A percentile compares a stretch with the other conserved stretches of the same genome.
phyloP scores from a whole-genome alignment of 2,113 vertebrate genomes.

The Mellivora capensis region DNA sequence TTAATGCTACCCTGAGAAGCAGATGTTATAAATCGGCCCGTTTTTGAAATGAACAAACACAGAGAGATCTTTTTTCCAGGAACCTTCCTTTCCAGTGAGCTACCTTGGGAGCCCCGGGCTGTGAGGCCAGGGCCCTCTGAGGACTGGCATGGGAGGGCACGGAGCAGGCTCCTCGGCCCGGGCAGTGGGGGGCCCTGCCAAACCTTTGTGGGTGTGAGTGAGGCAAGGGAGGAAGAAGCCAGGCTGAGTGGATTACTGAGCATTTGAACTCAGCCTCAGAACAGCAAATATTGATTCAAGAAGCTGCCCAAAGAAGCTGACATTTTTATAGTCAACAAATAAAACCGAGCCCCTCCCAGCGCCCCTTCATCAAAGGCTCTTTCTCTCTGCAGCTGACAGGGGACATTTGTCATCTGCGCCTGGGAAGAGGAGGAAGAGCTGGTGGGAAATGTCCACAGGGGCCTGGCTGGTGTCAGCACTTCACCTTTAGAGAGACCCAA shows the following conservation, averaged over 20 bases:
- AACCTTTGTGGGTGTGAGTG: conserved; percentile 8
- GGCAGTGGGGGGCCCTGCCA: background rate
- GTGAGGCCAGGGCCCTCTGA: background rate
- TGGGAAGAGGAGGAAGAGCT: conserved; percentile 11
- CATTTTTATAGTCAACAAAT: conserved; percentile 78
- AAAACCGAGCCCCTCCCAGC: conserved; percentile 12
- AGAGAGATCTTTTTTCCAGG: background rate
- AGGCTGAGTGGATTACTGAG: conserved; percentile 42
- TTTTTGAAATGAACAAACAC: background rate
- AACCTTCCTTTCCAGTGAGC: background rate
- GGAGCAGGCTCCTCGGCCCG: background rate
- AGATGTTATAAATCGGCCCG: background rate
- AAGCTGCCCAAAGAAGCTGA: conserved; percentile 70
- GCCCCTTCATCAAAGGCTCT: conserved; percentile 29
- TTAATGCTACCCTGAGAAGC: fast-evolving
- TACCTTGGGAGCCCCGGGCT: background rate
- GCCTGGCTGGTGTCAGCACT: background rate
- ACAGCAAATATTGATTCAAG: conserved; percentile 80
- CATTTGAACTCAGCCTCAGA: conserved; percentile 70
- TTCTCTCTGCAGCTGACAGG: background rate
- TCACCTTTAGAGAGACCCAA: background rate
- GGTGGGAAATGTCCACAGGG: conserved; percentile 54
- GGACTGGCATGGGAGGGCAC: no score
- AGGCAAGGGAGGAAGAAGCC: conserved; percentile 52
- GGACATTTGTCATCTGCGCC: background rate